Percentiles rank a stretch among this genome's conserved stretches.
These are phyloP conservation scores for Danio jaintianensis DNA, from an alignment of 2,797 vertebrate species.

Conservation along the genomic window DNA sequence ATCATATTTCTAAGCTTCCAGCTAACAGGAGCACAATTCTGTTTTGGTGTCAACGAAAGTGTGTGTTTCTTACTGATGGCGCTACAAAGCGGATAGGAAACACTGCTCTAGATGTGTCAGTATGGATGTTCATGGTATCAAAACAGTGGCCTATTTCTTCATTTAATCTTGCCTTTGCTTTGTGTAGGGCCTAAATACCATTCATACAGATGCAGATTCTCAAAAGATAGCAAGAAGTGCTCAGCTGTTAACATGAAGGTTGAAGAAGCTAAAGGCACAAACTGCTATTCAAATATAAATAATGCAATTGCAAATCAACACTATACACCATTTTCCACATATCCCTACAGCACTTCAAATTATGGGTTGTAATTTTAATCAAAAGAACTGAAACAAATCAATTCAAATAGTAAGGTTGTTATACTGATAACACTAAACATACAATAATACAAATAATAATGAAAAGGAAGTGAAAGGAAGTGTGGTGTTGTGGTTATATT, in stretches of 20 bases:
- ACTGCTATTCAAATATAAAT: neutral
- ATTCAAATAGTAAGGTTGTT: too few relatives aligned
- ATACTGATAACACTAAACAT: too few relatives aligned
- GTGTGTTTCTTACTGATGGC: slow-evolving; percentile 8
- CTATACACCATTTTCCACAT: neutral
- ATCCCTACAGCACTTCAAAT: too few relatives aligned
- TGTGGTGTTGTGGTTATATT: too few relatives aligned
- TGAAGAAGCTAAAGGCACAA: neutral
- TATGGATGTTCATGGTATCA: slow-evolving; percentile 39
- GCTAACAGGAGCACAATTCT: slow-evolving; percentile 4
- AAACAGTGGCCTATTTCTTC: slow-evolving; percentile 40
- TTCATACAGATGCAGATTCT: slow-evolving; percentile 3
- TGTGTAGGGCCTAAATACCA: neutral
- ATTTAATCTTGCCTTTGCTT: neutral
- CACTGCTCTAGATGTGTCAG: slow-evolving; percentile 51
- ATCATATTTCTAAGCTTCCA: neutral
- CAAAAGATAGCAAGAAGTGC: slow-evolving; percentile 5
- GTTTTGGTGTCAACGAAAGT: neutral
- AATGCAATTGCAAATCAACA: neutral
- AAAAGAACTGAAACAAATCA: too few relatives aligned
- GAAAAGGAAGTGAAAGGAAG: too few relatives aligned
- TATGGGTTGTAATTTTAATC: too few relatives aligned
- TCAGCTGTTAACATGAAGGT: neutral
- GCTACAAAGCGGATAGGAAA: neutral
- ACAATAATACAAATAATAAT: too few relatives aligned